Conservation (phyloP, 2,113 vertebrate genomes). For the Bostrychus sinensis region DNA sequence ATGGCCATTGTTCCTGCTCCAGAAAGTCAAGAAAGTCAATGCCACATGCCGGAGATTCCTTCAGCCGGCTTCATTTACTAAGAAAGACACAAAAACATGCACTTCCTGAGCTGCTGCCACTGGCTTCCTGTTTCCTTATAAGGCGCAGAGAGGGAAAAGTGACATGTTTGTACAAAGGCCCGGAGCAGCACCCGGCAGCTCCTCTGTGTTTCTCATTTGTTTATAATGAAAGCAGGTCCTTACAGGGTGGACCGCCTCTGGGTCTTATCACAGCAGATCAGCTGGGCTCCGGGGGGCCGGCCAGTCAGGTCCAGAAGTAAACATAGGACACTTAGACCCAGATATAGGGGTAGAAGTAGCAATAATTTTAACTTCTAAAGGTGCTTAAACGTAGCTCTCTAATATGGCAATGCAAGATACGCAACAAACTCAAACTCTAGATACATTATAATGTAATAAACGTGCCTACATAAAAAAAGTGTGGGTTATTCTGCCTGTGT, state of each 20-base stretch:
- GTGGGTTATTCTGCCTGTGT: too few relatives aligned
- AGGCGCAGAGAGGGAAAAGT: slow-evolving; percentile 2
- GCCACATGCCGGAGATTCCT: slow-evolving; percentile 64
- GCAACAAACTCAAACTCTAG: too few relatives aligned
- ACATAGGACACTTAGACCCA: slow-evolving; percentile 39
- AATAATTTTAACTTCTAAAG: too few relatives aligned
- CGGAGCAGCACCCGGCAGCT: not conserved
- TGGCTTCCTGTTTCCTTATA: slow-evolving; percentile 43
- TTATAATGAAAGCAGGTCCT: slow-evolving; percentile 13
- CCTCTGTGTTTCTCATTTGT: slow-evolving; percentile 15
- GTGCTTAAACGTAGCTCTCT: too few relatives aligned
- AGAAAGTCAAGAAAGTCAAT: slow-evolving; percentile 40
- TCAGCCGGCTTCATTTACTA: slow-evolving; percentile 21
- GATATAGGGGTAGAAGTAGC: slow-evolving; percentile 11
- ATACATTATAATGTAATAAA: too few relatives aligned
- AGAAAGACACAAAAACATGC: slow-evolving; percentile 8
- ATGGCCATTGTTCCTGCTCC: slow-evolving; percentile 40
- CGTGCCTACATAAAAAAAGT: too few relatives aligned
- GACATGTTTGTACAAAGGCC: slow-evolving; percentile 4
- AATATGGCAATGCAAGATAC: too few relatives aligned
- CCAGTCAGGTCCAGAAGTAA: slow-evolving; percentile 43
- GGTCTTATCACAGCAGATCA: slow-evolving; percentile 52
- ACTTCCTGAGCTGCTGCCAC: slow-evolving; percentile 31
- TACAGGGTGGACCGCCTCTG: slow-evolving; percentile 32
- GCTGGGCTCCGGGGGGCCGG: slow-evolving; percentile 1